Conservation (phyloP, 2,888 invertebrate genomes). For the Himalopsyche japonica region DNA sequence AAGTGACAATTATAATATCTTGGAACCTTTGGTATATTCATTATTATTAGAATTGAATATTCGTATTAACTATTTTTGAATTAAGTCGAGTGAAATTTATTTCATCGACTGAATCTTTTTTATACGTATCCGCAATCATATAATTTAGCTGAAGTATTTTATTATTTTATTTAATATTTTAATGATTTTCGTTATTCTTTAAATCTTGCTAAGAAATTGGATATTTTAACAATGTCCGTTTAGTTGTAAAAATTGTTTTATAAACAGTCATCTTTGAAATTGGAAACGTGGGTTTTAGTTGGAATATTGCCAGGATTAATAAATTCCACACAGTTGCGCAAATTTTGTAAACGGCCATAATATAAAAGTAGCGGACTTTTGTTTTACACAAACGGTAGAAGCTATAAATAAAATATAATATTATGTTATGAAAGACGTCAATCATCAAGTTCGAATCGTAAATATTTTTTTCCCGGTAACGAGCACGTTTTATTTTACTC, state of each 20-base stretch:
- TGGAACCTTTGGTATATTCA: too few relatives aligned
- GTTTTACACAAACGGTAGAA: background rate
- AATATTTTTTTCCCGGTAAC: background rate
- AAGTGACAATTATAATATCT: too few relatives aligned
- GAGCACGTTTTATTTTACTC: background rate
- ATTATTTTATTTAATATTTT: background rate
- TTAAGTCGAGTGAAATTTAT: too few relatives aligned
- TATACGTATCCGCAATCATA: too few relatives aligned
- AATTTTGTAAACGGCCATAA: slow-evolving; percentile 24
- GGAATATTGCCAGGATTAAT: slow-evolving; percentile 22
- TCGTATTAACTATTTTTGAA: too few relatives aligned
- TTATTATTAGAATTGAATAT: too few relatives aligned
- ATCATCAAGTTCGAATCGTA: background rate
- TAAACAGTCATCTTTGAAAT: slow-evolving; percentile 32
- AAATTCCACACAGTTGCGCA: slow-evolving; percentile 13
- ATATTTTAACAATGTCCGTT: background rate
- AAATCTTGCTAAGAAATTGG: background rate
- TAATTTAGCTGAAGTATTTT: too few relatives aligned
- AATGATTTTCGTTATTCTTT: background rate
- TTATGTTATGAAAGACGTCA: background rate
- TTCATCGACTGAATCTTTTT: too few relatives aligned
- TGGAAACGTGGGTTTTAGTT: slow-evolving; percentile 31
- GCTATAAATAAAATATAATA: background rate
- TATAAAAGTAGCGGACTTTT: background rate
- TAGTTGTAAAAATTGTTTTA: slow-evolving; percentile 11